phyloP scores from a whole-genome alignment of 2,113 vertebrate genomes.

The Vicugna pacos region DNA sequence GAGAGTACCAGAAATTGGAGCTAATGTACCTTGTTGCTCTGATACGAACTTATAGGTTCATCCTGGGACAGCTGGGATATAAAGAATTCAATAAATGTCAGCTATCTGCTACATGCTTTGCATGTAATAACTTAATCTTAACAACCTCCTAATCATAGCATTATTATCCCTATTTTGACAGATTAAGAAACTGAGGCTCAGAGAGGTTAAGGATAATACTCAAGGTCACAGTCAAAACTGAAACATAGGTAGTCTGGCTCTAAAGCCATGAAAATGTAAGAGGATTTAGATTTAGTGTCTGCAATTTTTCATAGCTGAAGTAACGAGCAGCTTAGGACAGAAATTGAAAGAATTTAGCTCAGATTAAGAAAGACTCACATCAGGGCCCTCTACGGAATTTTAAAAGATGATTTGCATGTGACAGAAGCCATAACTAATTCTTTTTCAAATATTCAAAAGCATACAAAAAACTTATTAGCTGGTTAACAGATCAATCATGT shows the following conservation, averaged over 20 bases:
- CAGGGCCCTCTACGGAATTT: background rate
- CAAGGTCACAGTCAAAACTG: background rate
- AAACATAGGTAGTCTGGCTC: background rate
- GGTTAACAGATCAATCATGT: background rate
- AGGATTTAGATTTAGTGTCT: constrained; percentile 14
- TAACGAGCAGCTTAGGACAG: constrained; percentile 5
- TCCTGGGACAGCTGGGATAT: background rate
- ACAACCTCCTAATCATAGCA: background rate
- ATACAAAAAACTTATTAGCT: constrained; percentile 2
- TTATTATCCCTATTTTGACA: background rate
- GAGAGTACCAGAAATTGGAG: background rate
- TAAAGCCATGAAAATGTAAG: background rate
- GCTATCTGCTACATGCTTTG: background rate
- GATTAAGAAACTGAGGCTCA: constrained; percentile 26
- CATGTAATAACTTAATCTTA: background rate
- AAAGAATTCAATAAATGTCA: background rate
- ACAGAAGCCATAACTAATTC: background rate
- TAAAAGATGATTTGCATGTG: background rate
- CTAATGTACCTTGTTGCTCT: background rate
- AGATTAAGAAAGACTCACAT: constrained; percentile 19
- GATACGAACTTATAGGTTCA: background rate
- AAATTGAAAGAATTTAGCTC: constrained; percentile 45
- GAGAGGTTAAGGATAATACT: background rate
- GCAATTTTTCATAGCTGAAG: constrained; percentile 29
- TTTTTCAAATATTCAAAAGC: constrained; percentile 19